Base-by-base conservation (phyloP, 1,140 invertebrate genomes). In the Cardiocondyla obscurior region DNA sequence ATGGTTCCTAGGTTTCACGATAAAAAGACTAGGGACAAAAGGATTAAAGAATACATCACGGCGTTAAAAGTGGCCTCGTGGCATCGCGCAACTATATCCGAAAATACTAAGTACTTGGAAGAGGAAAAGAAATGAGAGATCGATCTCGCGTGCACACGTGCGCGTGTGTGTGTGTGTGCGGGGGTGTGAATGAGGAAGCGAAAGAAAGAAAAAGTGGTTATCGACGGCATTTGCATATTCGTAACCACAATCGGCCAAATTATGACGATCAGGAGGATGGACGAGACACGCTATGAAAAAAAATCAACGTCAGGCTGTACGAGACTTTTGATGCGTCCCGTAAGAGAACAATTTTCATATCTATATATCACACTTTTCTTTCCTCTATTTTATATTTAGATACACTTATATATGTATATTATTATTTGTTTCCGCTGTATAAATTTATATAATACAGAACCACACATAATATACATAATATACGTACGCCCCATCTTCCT, bases 341-440 rank as follows among this genome's bases (percentile, higher is more conserved):
- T 85, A 84, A 84, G 82, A 87, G 53, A 87, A 84, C 33, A 69
- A 86, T 49, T 74, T 79, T 87, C 57, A 83, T 83, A 79, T 79
- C n/a, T 79, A 67, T 77, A 65, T 77, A 77, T 67, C 30, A 67
- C 55, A 79, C 22, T 67, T 51, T 16, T 44, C 42, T 69, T n/a
- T 69, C 25, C 55, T 22, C 69, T 67, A n/a, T 76, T 46, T n/a
- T 64, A 42, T 39, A 30, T n/a, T 49, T 49, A 46, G 6, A n/a
- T 62, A 76, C 16, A 14, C n/a, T n/a, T 44, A 33, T 19, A 57
- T 8, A 74, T 30, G 64, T 64, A 46, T 64, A 49, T 42, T 10
- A 36, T 72, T 12, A 39, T 19, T 74, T 10, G n/a, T 60, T 19
- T 74, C 1, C 62, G 10, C 25, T 64, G 67, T 42, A 39, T 53